Conservation (phyloP, 2,888 invertebrate genomes). For the Euspilapteryx auroguttella region DNA sequence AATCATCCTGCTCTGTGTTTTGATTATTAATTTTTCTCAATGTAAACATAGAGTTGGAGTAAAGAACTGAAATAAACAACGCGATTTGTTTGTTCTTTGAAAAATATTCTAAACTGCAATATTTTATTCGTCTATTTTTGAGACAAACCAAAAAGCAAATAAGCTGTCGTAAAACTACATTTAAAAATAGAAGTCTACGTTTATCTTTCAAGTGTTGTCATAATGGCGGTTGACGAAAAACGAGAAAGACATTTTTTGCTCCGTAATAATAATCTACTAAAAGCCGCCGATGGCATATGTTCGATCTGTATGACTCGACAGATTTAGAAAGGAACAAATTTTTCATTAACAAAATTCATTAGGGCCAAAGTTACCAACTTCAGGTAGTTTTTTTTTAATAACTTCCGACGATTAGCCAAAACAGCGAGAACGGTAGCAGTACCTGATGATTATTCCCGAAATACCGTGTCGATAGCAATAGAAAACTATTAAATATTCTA, state of each 20-base stretch:
- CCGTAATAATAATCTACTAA: no score
- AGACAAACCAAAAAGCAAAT: no score
- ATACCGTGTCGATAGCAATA: conserved; percentile 40
- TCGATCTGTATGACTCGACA: conserved; percentile 39
- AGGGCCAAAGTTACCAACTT: conserved; percentile 2
- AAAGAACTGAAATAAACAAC: conserved; percentile 12
- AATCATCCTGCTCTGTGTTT: conserved; percentile 41
- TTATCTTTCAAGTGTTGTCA: conserved; percentile 46
- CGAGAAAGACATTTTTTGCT: conserved; percentile 25
- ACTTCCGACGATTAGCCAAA: conserved; percentile 6
- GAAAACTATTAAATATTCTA: conserved; percentile 37
- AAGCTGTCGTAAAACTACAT: background rate
- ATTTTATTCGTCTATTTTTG: no score
- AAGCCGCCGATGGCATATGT: conserved; percentile 35
- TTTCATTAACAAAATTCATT: background rate
- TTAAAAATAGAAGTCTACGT: conserved; percentile 14
- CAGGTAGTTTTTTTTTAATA: conserved; percentile 38
- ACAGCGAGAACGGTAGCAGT: conserved; percentile 45
- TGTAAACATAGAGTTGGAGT: conserved; percentile 26
- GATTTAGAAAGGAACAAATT: conserved; percentile 14
- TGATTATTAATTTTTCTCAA: conserved; percentile 47
- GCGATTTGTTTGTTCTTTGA: conserved; percentile 12
- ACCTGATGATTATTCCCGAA: conserved; percentile 34
- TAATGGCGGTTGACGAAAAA: conserved; percentile 46
- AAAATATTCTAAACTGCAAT: no score